phyloP scores from a whole-genome alignment of 1,140 invertebrate species.

The Brachionus paranguensis region DNA sequence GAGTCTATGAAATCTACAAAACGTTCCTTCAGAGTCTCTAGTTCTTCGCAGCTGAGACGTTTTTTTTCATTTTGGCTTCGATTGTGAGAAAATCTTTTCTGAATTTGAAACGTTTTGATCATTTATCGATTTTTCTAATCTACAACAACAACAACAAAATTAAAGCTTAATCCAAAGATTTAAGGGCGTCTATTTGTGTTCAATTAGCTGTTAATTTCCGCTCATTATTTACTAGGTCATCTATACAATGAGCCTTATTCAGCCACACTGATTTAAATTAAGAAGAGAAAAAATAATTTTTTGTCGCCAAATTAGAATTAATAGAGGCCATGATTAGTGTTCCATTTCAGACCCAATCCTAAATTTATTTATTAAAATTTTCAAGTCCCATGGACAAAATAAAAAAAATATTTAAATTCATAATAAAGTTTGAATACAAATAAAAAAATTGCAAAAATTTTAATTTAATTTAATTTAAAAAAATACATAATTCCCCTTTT shows the following conservation, averaged over 20 bases:
- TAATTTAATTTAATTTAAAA: too few species aligned
- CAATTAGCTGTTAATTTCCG: background rate
- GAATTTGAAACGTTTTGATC: conserved; percentile 26
- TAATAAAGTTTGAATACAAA: too few species aligned
- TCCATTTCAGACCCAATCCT: too few species aligned
- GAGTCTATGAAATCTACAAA: conserved; percentile 6
- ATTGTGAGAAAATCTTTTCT: background rate
- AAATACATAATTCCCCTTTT: too few species aligned
- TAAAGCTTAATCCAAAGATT: background rate
- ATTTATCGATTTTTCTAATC: conserved; percentile 9
- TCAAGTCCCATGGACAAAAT: too few species aligned
- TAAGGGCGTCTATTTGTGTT: background rate
- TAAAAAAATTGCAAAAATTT: too few species aligned
- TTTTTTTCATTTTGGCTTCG: background rate
- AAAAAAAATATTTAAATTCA: too few species aligned
- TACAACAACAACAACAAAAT: background rate
- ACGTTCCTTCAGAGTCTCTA: conserved; percentile 4
- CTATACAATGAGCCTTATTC: background rate
- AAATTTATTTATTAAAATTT: too few species aligned
- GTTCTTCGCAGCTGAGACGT: conserved; percentile 25
- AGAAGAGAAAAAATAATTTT: too few species aligned
- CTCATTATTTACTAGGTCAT: background rate
- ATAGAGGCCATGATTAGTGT: too few species aligned
- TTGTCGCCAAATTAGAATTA: too few species aligned
- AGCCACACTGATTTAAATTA: background rate